Conservation (phyloP, 2,113 vertebrate species). For the Ivindomyrus marchei region DNA sequence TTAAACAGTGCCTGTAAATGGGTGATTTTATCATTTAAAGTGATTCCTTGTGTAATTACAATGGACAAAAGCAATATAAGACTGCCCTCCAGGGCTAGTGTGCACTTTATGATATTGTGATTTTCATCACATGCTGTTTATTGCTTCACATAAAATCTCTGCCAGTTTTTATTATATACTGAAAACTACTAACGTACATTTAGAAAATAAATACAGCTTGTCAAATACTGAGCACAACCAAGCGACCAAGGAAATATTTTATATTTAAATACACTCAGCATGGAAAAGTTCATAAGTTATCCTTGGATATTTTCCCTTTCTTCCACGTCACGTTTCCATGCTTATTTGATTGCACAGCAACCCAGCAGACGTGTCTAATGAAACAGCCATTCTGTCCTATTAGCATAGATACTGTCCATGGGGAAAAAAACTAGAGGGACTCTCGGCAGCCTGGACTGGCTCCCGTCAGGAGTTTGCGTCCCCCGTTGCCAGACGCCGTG, state of each 20-base stretch:
- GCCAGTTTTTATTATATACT: neutral
- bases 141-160: slow-evolving; percentile 18
- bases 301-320: neutral
- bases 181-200: neutral
- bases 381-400: neutral
- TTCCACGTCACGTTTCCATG: neutral
- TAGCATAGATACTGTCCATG: neutral
- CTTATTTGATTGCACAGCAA: neutral
- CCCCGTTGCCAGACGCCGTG: neutral
- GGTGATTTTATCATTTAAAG: slow-evolving; percentile 26
- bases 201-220: neutral
- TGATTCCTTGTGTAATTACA: slow-evolving; percentile 23
- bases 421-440: neutral
- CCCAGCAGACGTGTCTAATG: neutral
- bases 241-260: neutral
- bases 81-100: neutral
- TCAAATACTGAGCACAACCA: neutral
- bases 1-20: neutral
- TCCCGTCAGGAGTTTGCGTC: neutral
- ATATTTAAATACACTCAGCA: neutral
- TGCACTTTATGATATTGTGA: slow-evolving; percentile 17
- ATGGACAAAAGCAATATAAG: slow-evolving; percentile 14
- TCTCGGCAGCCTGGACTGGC: neutral
- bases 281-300: neutral
- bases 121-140: slow-evolving; percentile 13